Evolutionary conservation across 2,888 invertebrate genomes (phyloP).

Genomic region (Pandemis corylana): DNA sequence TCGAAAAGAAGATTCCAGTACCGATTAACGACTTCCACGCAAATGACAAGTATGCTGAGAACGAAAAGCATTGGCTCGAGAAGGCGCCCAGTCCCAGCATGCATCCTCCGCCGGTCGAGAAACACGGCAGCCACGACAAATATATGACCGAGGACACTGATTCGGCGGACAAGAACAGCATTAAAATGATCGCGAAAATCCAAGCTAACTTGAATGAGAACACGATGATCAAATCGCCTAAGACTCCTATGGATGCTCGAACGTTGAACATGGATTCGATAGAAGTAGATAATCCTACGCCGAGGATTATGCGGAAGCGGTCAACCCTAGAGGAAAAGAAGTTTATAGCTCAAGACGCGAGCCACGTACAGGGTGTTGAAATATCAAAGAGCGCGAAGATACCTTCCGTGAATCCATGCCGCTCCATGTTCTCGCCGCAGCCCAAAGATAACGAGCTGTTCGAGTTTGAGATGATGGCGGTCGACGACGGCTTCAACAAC

Average conservation of each 20-base stretch:
- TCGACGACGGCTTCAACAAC: constrained; percentile 88
- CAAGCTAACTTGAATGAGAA: constrained; percentile 80
- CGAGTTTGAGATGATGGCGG: constrained; percentile 86
- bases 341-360: constrained; percentile 72
- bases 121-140: constrained; percentile 74
- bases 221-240: constrained; percentile 81
- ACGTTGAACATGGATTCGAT: constrained; percentile 68
- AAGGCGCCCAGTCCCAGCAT: constrained; percentile 72
- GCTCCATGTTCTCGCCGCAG: constrained; percentile 90
- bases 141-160: constrained; percentile 81
- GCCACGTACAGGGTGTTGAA: constrained; percentile 76
- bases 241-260: constrained; percentile 80
- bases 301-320: constrained; percentile 65
- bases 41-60: constrained; percentile 60
- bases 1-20: constrained; percentile 60
- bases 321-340: constrained; percentile 74
- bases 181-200: constrained; percentile 80
- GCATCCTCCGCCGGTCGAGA: constrained; percentile 75
- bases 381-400: constrained; percentile 80
- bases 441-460: constrained; percentile 87
- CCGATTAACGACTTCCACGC: constrained; percentile 46
- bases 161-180: constrained; percentile 73
- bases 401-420: constrained; percentile 75
- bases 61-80: constrained; percentile 73
- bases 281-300: constrained; percentile 65